Percentiles rank a stretch among this genome's conserved stretches.
Conservation (phyloP, 2,888 invertebrate species). For the Schrankia costaestrigalis region DNA sequence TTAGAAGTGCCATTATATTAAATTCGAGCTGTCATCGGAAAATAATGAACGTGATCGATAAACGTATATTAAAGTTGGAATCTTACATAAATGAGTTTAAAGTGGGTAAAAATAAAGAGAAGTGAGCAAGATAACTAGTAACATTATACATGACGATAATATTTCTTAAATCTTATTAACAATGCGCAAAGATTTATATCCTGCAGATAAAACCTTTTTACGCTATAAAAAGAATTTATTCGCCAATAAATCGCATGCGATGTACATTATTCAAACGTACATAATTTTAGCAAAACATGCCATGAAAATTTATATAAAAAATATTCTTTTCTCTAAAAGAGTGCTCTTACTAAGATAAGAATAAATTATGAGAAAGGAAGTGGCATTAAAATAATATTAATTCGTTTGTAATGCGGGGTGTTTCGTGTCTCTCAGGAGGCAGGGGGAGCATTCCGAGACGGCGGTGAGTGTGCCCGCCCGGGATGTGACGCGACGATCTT, state of each 20-base stretch:
- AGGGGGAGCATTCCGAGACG: too few relatives aligned
- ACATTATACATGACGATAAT: slow-evolving; percentile 19
- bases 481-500: slow-evolving; percentile 25
- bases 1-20: too few relatives aligned
- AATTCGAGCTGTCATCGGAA: too few relatives aligned
- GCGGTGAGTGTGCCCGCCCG: too few relatives aligned
- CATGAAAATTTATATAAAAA: slow-evolving; percentile 32
- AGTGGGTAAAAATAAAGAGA: slow-evolving; percentile 10
- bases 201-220: slow-evolving; percentile 24
- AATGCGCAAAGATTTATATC: slow-evolving; percentile 26
- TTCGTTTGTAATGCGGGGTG: slow-evolving; percentile 41
- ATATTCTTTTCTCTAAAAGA: slow-evolving; percentile 27
- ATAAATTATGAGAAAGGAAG: slow-evolving; percentile 62
- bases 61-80: too few relatives aligned
- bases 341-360: slow-evolving; percentile 57
- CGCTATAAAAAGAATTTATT: slow-evolving; percentile 30
- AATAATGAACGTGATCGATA: too few relatives aligned
- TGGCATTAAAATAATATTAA: slow-evolving; percentile 59
- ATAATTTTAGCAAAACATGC: slow-evolving; percentile 26
- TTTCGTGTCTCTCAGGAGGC: slow-evolving; percentile 9
- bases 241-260: slow-evolving; percentile 25
- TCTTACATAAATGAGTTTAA: too few relatives aligned
- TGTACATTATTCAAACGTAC: slow-evolving; percentile 27
- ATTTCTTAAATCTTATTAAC: slow-evolving; percentile 28
- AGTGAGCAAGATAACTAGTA: slow-evolving; percentile 14